phyloP scores from a whole-genome alignment of 2,888 invertebrate genomes.

The Tenodera sinensis region DNA sequence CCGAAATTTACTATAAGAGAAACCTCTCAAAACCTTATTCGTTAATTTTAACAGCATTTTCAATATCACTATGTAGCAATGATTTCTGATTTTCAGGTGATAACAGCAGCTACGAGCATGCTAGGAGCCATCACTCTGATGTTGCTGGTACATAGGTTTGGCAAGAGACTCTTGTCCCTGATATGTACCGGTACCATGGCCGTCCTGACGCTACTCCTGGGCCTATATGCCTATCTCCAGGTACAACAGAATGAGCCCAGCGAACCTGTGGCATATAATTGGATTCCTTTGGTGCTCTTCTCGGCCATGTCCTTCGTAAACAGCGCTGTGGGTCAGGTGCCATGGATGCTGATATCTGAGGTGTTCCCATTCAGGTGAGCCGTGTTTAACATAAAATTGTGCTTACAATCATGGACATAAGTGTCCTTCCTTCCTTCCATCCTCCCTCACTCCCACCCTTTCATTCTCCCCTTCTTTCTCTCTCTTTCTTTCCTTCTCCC shows the following conservation, averaged over 20 bases:
- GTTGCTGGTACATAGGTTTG: neutral
- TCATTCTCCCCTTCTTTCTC: too few species aligned
- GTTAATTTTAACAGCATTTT: too few species aligned
- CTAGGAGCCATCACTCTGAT: neutral
- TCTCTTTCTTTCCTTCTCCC: too few species aligned
- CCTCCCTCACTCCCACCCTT: too few species aligned
- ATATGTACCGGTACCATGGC: neutral
- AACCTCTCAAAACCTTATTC: too few species aligned
- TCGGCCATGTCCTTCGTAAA: neutral
- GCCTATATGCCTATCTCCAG: neutral
- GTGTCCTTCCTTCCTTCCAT: too few species aligned
- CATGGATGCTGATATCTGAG: neutral
- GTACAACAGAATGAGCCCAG: neutral
- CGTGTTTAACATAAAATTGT: too few species aligned
- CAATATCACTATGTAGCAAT: too few species aligned
- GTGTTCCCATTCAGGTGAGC: neutral
- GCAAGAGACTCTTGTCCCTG: neutral
- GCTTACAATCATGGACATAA: too few species aligned
- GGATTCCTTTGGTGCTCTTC: neutral
- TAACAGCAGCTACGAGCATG: neutral
- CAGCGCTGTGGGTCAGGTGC: neutral
- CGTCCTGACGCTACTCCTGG: neutral
- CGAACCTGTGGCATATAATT: neutral
- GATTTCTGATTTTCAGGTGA: neutral
- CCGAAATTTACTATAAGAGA: too few species aligned